phyloP scores from a whole-genome alignment of 2,113 vertebrate species.

The Ochotona princeps region DNA sequence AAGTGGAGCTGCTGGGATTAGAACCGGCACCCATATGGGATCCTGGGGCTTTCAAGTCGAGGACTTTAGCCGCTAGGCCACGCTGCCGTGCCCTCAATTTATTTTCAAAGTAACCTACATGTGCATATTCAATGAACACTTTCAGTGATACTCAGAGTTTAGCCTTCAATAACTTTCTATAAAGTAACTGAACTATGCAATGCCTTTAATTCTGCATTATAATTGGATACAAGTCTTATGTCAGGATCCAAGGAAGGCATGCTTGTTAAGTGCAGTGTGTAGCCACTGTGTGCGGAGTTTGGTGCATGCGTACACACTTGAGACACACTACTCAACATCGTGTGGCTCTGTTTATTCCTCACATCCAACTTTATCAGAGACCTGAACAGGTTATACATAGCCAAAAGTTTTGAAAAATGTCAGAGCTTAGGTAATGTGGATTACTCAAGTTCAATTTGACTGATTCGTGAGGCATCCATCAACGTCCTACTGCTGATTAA shows the following conservation, averaged over 20 bases:
- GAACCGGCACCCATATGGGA: too few relatives aligned
- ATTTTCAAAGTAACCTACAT: not conserved
- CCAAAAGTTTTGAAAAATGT: not conserved
- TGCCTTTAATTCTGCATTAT: not conserved
- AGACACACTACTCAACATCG: too few relatives aligned
- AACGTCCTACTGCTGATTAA: not conserved
- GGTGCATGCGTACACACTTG: not conserved
- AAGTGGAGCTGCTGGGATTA: too few relatives aligned
- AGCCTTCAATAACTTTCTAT: not conserved
- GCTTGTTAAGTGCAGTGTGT: not conserved
- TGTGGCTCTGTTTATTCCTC: not conserved
- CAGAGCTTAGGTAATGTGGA: not conserved
- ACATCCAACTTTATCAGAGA: not conserved
- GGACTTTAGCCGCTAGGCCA: too few relatives aligned
- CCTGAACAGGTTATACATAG: accelerated
- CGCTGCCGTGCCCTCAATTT: not conserved
- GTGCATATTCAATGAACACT: not conserved
- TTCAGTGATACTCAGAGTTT: not conserved
- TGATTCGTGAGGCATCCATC: not conserved
- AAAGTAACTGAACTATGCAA: constrained; percentile 3
- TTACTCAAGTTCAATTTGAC: not conserved
- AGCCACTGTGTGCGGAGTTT: not conserved
- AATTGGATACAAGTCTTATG: not conserved
- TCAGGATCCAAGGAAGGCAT: not conserved
- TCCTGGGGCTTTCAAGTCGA: too few relatives aligned